These are phyloP conservation scores for Campaea margaritaria DNA, from an alignment of 2,888 invertebrate genomes.

Conservation along the genomic window DNA sequence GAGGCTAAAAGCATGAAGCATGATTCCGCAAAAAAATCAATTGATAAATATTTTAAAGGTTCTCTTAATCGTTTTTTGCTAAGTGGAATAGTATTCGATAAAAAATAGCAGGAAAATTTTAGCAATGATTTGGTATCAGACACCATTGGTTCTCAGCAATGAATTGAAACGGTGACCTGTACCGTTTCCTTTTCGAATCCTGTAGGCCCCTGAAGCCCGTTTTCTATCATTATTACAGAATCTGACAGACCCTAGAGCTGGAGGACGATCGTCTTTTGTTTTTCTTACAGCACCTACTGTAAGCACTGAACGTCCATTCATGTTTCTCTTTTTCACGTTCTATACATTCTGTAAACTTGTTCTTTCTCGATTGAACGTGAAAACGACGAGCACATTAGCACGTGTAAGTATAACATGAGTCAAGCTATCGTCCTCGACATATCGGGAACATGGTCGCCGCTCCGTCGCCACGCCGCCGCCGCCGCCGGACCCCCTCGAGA, in stretches of 20 bases:
- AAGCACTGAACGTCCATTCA: too few relatives aligned
- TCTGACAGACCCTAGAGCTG: too few relatives aligned
- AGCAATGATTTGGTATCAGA: constrained; percentile 4
- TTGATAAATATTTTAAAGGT: constrained; percentile 34
- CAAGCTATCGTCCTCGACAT: constrained; percentile 4
- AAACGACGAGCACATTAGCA: too few relatives aligned
- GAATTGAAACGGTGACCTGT: constrained; percentile 3
- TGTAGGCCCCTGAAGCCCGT: background rate
- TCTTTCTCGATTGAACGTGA: too few relatives aligned
- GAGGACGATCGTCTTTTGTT: too few relatives aligned
- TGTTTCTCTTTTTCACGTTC: too few relatives aligned
- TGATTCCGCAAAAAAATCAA: constrained; percentile 31
- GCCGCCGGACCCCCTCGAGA: constrained; percentile 9
- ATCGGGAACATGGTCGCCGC: constrained; percentile 17
- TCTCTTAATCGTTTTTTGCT: constrained; percentile 28
- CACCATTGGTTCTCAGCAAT: background rate
- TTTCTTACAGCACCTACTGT: too few relatives aligned
- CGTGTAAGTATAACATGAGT: background rate
- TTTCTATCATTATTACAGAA: too few relatives aligned
- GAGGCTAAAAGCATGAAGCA: constrained; percentile 20
- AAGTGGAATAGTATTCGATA: constrained; percentile 11
- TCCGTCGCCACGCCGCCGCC: background rate
- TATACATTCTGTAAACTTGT: too few relatives aligned
- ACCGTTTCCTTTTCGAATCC: background rate
- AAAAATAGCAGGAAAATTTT: constrained; percentile 28